Base-by-base conservation (phyloP, 2,888 invertebrate genomes). In the Brachyptera risi region DNA sequence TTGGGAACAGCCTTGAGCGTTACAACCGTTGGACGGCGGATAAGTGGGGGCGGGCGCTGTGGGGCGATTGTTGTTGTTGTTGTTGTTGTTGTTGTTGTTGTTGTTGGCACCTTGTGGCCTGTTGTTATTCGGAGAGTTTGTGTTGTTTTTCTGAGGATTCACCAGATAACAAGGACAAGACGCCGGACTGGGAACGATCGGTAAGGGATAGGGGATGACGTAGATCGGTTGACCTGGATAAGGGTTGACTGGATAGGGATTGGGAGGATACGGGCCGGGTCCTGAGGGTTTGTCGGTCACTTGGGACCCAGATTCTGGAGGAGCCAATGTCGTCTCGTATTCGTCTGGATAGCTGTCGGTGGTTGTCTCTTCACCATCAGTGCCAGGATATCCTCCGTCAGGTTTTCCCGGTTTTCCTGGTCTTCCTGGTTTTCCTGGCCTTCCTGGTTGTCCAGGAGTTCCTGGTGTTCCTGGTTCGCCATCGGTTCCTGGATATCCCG, bases 101-200 rank as follows among this genome's bases (percentile, higher is more conserved):
- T 66, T 62, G 44, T 61, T 64, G 27, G 27, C 7, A n/a, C 47
- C 47, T 31, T 31, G 31, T 4, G 60, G 21, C 1, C 49, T 38
- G 17, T 67, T 62, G 44, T 61, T 64, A 24, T 13, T 23, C 21
- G 3, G 19, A 58, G 68, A 64, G 58, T 44, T 56, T 49, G 68
- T 66, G 65, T 76, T 76, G 47, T 78, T 78, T n/a, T 71, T 70
- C 35, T 80, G 78, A 1, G 83, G 80, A 62, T 83, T 80, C 37
- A 83, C 75, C 61, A 84, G 74, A 67, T 83, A 84, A 71, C 85
- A 86, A 2, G 85, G 85, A 68, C 85, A 86, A 4, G 80, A 78
- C 54, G 78, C 78, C 3, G 84, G 83, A 69, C 80, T 81, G 26
- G 84, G 83, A 26, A 82, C 83, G 67, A 84, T 79, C 3, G 83